Evolutionary conservation across 2,888 invertebrate species (phyloP).

Genomic region (Steinernema hermaphroditum): DNA sequence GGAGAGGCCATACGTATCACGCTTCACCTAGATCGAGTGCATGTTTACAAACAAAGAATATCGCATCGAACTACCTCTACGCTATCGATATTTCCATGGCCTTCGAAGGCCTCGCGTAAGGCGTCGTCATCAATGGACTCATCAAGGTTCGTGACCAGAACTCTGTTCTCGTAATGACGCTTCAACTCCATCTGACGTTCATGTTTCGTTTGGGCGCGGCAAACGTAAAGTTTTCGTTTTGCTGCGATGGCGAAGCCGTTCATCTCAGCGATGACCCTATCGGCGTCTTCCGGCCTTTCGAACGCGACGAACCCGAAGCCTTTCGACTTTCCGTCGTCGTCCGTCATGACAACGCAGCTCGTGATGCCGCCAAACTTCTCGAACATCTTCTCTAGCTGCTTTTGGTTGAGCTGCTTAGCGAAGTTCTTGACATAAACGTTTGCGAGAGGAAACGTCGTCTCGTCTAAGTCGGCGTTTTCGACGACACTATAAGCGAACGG

Average conservation of each 20-base stretch:
- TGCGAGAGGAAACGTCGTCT: slow-evolving; percentile 90
- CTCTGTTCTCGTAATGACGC: slow-evolving; percentile 96
- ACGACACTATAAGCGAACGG: slow-evolving; percentile 74
- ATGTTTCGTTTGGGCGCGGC: slow-evolving; percentile 96
- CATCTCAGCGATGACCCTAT: slow-evolving; percentile 85
- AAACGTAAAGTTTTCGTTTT: slow-evolving; percentile 78
- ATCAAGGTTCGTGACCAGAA: slow-evolving; percentile 98
- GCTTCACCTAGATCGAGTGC: slow-evolving; percentile 76
- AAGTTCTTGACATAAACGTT: slow-evolving; percentile 99
- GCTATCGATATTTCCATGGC: slow-evolving; percentile 96
- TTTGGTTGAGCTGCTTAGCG: slow-evolving; percentile 89
- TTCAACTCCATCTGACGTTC: slow-evolving; percentile 95
- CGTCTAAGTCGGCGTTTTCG: no score
- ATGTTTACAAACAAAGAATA: slow-evolving; percentile 19
- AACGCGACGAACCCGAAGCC: slow-evolving; percentile 99
- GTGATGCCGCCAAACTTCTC: slow-evolving; percentile 71
- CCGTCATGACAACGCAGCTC: slow-evolving; percentile 55
- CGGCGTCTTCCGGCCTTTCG: slow-evolving; percentile 92
- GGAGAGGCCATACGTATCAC: slow-evolving; percentile 78
- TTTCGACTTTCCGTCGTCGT: slow-evolving; percentile 70
- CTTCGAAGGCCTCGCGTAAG: slow-evolving; percentile 88
- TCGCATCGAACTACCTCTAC: slow-evolving; percentile 77
- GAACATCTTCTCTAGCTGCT: slow-evolving; percentile 89
- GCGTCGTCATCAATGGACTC: slow-evolving; percentile 96
- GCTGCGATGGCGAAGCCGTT: slow-evolving; percentile 76